phyloP scores from a whole-genome alignment of 2,113 vertebrate genomes.

The Pelecanoides urinatrix region DNA sequence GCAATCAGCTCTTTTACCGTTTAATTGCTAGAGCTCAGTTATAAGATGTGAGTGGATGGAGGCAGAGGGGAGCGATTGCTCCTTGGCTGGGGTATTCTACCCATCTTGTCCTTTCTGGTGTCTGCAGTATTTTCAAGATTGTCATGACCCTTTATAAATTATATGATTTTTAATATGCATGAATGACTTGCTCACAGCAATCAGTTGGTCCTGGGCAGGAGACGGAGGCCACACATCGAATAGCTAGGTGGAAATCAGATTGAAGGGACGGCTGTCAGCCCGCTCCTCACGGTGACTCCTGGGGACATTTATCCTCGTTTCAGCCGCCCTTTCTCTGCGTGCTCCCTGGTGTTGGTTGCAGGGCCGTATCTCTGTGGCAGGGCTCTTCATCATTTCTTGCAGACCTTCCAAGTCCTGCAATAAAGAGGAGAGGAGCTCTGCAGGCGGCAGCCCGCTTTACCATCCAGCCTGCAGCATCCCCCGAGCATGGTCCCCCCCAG shows the following conservation, averaged over 20 bases:
- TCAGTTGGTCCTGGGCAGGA: not conserved
- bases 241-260: not conserved
- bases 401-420: not conserved
- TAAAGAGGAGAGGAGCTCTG: not conserved
- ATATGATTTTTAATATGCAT: not conserved
- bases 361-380: not conserved
- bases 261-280: not conserved
- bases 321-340: accelerated
- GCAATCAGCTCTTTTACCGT: not conserved
- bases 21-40: not conserved
- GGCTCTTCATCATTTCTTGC: not conserved
- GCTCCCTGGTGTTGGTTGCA: not conserved
- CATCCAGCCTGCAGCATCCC: not conserved
- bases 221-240: not conserved
- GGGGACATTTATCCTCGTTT: not conserved
- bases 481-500: not conserved
- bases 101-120: not conserved
- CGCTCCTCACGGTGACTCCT: not conserved
- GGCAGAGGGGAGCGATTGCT: not conserved
- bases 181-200: not conserved
- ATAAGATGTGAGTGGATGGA: not conserved
- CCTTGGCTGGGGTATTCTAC: not conserved
- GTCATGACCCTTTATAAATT: not conserved
- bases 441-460: not conserved
- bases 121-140: not conserved